A percentile compares a stretch with the other conserved stretches of the same genome.
phyloP scores from a whole-genome alignment of 2,888 invertebrate genomes.

The Cryptophagus acutangulus region DNA sequence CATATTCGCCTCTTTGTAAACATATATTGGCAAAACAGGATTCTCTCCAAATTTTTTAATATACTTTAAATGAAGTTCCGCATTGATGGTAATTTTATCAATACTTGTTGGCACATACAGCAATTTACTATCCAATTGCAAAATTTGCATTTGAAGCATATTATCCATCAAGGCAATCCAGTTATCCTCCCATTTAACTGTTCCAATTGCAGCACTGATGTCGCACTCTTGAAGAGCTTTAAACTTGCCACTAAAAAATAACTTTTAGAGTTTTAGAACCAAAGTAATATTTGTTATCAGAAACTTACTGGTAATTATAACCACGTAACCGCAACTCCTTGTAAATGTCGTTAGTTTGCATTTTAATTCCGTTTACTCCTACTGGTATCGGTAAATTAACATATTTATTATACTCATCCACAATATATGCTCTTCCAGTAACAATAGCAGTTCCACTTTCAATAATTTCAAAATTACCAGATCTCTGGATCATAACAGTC shows the following conservation, averaged over 20 bases:
- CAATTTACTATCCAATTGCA: constrained; percentile 61
- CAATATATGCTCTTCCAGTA: constrained; percentile 22
- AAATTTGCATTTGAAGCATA: constrained; percentile 71
- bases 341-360: constrained; percentile 60
- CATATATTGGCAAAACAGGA: constrained; percentile 38
- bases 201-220: constrained; percentile 20
- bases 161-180: constrained; percentile 88
- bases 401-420: too few relatives aligned
- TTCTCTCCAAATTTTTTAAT: constrained; percentile 13
- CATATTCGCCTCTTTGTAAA: constrained; percentile 43
- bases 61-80: constrained; percentile 36
- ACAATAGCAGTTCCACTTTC: constrained; percentile 25
- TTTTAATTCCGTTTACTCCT: constrained; percentile 43
- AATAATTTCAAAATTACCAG: constrained; percentile 38
- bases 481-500: constrained; percentile 31
- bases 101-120: constrained; percentile 65
- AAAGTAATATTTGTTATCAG: constrained; percentile 4
- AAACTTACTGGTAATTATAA: constrained; percentile 50
- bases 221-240: constrained; percentile 29
- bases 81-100: constrained; percentile 50
- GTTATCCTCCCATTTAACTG: constrained; percentile 48
- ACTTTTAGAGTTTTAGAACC: too few relatives aligned
- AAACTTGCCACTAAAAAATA: constrained; percentile 33
- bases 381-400: too few relatives aligned
- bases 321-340: constrained; percentile 66